Percentiles rank a stretch among this genome's conserved stretches.
These are phyloP conservation scores for Seladonia tumulorum DNA, from an alignment of 2,888 invertebrate genomes.

Conservation along the genomic window DNA sequence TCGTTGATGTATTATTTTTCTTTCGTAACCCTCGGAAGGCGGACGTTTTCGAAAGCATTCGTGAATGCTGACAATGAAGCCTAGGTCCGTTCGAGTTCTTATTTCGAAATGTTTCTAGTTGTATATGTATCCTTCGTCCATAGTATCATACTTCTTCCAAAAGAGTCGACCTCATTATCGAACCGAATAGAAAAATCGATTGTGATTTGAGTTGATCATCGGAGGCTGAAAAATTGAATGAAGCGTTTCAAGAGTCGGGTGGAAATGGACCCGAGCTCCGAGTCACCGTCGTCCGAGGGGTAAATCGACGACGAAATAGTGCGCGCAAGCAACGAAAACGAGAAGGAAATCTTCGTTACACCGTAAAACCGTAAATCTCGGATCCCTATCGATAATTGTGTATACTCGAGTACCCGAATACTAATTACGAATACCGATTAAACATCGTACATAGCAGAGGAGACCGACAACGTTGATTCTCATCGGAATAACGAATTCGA, in stretches of 20 bases:
- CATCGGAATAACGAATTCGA: slow-evolving; percentile 16
- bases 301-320: neutral
- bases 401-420: slow-evolving; percentile 26
- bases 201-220: neutral
- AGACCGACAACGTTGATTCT: slow-evolving; percentile 2
- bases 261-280: neutral
- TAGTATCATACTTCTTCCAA: slow-evolving; percentile 3
- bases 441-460: neutral
- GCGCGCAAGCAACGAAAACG: neutral
- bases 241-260: neutral
- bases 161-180: neutral
- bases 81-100: neutral
- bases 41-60: neutral
- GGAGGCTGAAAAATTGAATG: neutral
- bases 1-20: neutral
- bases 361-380: slow-evolving; percentile 11
- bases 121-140: neutral
- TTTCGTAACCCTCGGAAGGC: neutral
- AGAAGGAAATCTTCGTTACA: neutral
- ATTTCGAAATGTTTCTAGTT: neutral
- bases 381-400: slow-evolving; percentile 15
- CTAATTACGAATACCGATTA: slow-evolving; percentile 4
- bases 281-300: neutral
- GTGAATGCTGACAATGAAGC: neutral
- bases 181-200: neutral